Conservation (phyloP, 1,140 invertebrate species). For the Drosophila pectinifera region DNA sequence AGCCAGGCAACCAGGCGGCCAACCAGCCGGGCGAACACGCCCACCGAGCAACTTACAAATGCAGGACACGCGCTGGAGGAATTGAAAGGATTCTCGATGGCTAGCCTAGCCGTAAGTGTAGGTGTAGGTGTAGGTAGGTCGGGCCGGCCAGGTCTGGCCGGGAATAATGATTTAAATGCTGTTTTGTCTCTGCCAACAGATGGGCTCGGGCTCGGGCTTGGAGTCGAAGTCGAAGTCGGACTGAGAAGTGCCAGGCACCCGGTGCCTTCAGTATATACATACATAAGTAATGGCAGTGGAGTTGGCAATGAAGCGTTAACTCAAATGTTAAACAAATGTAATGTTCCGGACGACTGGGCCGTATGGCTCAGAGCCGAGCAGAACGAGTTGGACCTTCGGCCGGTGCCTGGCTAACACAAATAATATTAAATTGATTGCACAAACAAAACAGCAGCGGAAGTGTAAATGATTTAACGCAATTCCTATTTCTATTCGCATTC, state of each 20-base stretch:
- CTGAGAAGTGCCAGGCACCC: conserved; percentile 66
- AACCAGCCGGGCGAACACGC: conserved; percentile 23
- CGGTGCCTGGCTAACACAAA: conserved; percentile 68
- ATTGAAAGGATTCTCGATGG: conserved; percentile 76
- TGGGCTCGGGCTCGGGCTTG: conserved; percentile 28
- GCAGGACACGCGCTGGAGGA: conserved; percentile 65
- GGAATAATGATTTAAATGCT: conserved; percentile 81
- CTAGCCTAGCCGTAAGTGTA: conserved; percentile 25
- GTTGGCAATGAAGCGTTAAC: conserved; percentile 75
- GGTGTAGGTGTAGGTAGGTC: conserved; percentile 37
- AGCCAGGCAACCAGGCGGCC: conserved; percentile 5
- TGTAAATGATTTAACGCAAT: conserved; percentile 83
- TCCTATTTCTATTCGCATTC: conserved; percentile 52
- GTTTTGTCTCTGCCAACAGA: conserved; percentile 56
- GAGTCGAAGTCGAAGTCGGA: conserved; percentile 6
- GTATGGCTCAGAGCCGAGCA: conserved; percentile 51
- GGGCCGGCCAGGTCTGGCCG: conserved; percentile 26
- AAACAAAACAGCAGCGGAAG: conserved; percentile 80
- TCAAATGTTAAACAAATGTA: conserved; percentile 83
- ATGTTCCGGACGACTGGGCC: conserved; percentile 79
- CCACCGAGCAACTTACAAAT: conserved; percentile 62
- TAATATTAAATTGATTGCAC: conserved; percentile 83
- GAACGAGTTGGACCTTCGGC: conserved; percentile 40
- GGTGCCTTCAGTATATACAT: conserved; percentile 14
- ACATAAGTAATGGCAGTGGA: conserved; percentile 68